Percentiles rank a stretch among this genome's conserved stretches.
phyloP scores from a whole-genome alignment of 2,797 vertebrate species.

The Pseudotriccus pelzelni region DNA sequence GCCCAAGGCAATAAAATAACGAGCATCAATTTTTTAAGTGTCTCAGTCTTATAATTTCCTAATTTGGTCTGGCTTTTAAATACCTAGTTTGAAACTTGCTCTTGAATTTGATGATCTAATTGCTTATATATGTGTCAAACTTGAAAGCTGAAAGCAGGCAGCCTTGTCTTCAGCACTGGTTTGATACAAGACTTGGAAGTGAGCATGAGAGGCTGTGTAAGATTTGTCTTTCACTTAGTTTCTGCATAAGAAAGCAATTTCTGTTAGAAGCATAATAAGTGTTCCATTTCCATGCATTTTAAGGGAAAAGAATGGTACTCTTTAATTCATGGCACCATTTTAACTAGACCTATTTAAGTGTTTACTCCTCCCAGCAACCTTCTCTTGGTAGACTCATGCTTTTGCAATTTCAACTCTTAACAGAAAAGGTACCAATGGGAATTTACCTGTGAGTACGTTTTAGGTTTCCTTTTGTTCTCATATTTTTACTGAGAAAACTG shows the following conservation, averaged over 20 bases:
- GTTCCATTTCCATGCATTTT: background rate
- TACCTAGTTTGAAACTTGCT: background rate
- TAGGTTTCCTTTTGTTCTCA: background rate
- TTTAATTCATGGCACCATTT: background rate
- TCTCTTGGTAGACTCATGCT: background rate
- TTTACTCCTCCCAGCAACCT: background rate
- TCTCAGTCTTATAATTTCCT: background rate
- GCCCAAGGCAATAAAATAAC: background rate
- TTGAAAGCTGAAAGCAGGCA: background rate
- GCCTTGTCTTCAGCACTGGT: background rate
- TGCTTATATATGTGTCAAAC: background rate
- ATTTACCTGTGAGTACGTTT: background rate
- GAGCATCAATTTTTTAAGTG: background rate
- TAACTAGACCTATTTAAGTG: background rate
- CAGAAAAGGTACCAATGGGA: background rate
- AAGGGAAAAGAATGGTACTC: background rate
- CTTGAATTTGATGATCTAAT: background rate
- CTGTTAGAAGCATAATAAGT: background rate
- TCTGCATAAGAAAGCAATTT: background rate
- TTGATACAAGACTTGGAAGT: background rate
- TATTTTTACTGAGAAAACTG: background rate
- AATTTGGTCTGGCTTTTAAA: background rate
- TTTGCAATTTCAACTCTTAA: background rate
- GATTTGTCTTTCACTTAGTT: background rate
- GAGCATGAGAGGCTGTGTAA: background rate